A percentile compares a stretch with the other conserved stretches of the same genome.
phyloP scores from a whole-genome alignment of 2,888 invertebrate genomes.

The Mechanitis mazaeus region DNA sequence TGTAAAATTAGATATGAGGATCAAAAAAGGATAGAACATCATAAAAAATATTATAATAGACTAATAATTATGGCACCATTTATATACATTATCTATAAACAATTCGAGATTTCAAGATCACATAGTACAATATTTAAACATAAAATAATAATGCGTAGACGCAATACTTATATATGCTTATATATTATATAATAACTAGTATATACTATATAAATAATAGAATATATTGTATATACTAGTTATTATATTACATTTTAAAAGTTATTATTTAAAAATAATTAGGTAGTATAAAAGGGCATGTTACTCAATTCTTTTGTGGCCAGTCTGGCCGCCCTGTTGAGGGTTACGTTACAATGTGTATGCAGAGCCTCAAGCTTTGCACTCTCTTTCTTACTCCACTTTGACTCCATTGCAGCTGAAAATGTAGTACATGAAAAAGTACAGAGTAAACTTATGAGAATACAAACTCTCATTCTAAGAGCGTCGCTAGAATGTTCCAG shows the following conservation, averaged over 20 bases:
- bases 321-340: constrained; percentile 77
- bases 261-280: constrained; percentile 8
- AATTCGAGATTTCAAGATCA: neutral
- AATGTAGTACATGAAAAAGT: constrained; percentile 81
- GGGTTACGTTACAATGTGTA: constrained; percentile 78
- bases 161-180: no score
- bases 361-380: constrained; percentile 78
- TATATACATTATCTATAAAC: constrained; percentile 1
- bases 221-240: no score
- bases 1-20: no score
- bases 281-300: constrained; percentile 65
- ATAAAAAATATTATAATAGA: no score
- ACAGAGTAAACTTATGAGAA: constrained; percentile 82
- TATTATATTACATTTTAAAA: neutral
- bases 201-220: no score
- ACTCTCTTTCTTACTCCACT: constrained; percentile 79
- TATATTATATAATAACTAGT: no score
- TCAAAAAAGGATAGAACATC: no score
- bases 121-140: neutral
- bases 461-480: constrained; percentile 81
- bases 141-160: no score
- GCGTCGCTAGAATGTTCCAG: constrained; percentile 76
- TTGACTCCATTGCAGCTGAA: constrained; percentile 68
- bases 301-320: constrained; percentile 75
- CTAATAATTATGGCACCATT: constrained; percentile 10